phyloP scores from a whole-genome alignment of 23 tunicate species.

The Ciona savignyi region DNA sequence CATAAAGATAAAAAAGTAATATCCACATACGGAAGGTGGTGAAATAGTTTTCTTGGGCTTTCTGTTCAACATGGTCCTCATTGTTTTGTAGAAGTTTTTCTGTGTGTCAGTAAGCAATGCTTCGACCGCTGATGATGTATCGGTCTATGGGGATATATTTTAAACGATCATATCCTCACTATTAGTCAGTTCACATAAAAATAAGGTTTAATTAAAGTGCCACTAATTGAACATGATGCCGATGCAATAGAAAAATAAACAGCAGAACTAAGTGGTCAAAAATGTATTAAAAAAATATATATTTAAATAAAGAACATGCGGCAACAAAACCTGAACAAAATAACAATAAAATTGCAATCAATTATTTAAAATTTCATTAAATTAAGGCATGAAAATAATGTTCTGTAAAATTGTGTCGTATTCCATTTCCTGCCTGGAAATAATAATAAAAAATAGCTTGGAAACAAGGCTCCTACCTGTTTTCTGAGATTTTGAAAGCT shows the following conservation, averaged over 20 bases:
- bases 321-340: background rate
- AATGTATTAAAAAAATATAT: background rate
- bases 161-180: background rate
- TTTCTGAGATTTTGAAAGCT: slow-evolving; percentile 82
- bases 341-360: background rate
- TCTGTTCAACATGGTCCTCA: slow-evolving; percentile 85
- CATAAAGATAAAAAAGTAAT: too few species aligned
- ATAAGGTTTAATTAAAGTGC: too few species aligned
- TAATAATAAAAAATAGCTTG: too few species aligned
- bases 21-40: slow-evolving; percentile 49
- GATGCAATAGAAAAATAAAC: background rate
- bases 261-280: background rate
- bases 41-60: slow-evolving; percentile 95
- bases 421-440: too few species aligned
- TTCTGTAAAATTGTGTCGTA: background rate
- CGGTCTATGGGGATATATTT: slow-evolving; percentile 32
- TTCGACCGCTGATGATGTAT: slow-evolving; percentile 72
- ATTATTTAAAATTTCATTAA: background rate
- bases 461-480: slow-evolving; percentile 22
- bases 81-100: slow-evolving; percentile 90
- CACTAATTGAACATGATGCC: background rate
- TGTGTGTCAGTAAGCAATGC: slow-evolving; percentile 80
- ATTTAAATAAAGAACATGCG: background rate
- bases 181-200: background rate
- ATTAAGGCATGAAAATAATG: background rate